phyloP scores from a whole-genome alignment of 2,888 invertebrate genomes.

The Plebejus melissa region DNA sequence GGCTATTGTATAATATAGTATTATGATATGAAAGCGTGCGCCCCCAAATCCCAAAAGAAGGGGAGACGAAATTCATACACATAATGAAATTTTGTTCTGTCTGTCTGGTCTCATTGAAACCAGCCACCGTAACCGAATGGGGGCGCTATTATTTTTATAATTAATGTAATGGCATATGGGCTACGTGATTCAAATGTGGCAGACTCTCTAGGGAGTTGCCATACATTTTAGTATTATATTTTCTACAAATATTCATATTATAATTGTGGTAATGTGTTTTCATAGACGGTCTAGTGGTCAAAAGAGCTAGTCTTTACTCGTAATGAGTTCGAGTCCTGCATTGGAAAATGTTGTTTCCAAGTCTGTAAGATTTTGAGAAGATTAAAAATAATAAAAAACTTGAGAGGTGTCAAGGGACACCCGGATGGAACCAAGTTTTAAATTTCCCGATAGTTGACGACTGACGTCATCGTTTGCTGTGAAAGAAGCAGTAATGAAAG shows the following conservation, averaged over 20 bases:
- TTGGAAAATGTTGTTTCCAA: no score
- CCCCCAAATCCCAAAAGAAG: background rate
- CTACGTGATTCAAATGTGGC: background rate
- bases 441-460: no score
- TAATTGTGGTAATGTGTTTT: background rate
- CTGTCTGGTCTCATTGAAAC: background rate
- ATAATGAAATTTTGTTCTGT: background rate
- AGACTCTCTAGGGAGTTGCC: background rate
- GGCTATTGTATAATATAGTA: no score
- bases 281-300: background rate
- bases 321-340: no score
- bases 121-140: background rate
- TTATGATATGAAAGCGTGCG: background rate
- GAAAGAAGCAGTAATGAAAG: no score
- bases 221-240: background rate
- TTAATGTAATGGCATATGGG: background rate
- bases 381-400: no score
- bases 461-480: no score
- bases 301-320: background rate
- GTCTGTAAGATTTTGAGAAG: no score
- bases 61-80: background rate
- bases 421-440: no score
- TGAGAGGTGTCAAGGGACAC: no score
- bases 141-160: conserved; percentile 8
- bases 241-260: background rate